phyloP scores from a whole-genome alignment of 2,888 invertebrate species.

The Coelopa pilipes region DNA sequence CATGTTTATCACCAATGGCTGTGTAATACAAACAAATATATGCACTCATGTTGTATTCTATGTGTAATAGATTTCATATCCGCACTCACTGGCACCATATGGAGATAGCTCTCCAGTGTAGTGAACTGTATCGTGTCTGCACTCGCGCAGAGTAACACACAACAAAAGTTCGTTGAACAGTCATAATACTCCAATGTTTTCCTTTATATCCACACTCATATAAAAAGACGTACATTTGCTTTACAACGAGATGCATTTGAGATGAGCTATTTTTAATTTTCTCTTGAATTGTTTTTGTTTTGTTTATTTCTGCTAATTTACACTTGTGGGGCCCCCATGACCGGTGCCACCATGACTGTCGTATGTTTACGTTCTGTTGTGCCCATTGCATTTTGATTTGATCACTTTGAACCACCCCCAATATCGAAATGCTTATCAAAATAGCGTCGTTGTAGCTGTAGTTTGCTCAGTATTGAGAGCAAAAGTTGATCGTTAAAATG shows the following conservation, averaged over 20 bases:
- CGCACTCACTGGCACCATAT: background rate
- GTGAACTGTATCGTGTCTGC: background rate
- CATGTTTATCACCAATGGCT: too few relatives aligned
- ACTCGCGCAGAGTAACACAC: slow-evolving; percentile 5
- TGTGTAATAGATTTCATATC: background rate
- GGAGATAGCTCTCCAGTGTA: background rate
- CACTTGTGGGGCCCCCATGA: slow-evolving; percentile 20
- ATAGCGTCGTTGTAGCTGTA: too few relatives aligned
- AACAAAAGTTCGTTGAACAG: slow-evolving; percentile 44
- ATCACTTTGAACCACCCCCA: slow-evolving; percentile 35
- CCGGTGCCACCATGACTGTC: slow-evolving; percentile 7
- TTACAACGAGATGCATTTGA: slow-evolving; percentile 39
- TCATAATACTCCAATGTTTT: slow-evolving; percentile 34
- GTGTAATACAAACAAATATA: too few relatives aligned
- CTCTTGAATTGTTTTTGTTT: background rate
- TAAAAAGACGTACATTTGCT: slow-evolving; percentile 29
- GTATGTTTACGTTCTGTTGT: slow-evolving; percentile 3
- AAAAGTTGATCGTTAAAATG: too few relatives aligned
- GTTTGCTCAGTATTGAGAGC: too few relatives aligned
- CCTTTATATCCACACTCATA: slow-evolving; percentile 34
- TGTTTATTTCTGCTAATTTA: slow-evolving; percentile 8
- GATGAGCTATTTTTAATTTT: slow-evolving; percentile 31
- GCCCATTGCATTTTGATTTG: background rate
- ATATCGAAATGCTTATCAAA: slow-evolving; percentile 2
- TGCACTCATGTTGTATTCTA: too few relatives aligned